Base-by-base conservation (phyloP, 2,888 invertebrate genomes). In the Lasioglossum vierecki region DNA sequence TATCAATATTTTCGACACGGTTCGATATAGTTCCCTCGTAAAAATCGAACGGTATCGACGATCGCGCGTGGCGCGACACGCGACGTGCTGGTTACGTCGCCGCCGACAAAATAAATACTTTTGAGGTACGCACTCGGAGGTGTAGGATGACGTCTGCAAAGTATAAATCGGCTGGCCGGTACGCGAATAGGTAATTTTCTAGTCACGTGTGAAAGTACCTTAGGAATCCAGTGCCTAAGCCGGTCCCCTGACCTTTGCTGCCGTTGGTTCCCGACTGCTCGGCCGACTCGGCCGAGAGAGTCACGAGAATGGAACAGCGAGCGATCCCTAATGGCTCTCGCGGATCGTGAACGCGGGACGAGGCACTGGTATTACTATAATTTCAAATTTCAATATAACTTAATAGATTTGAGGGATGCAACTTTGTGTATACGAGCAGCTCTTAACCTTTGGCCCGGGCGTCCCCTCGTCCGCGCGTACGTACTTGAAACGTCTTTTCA, bases 121-220 rank as follows among this genome's bases (percentile, higher is more conserved):
- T 44, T 71, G 18, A 71, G 46, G 41, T 39, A 35, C 4, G 60
- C 1, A 22, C 11, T 39, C 49, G 41, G 9, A 74, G 71, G 49
- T 57, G 72, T 76, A 85, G 73, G 82, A 90, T 84, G 88, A 88
- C 82, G 84, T 86, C 88, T 84, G 83, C 83, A 70, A 82, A 80
- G 89, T 85, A 89, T 89, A 91, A 90, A 92, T 91, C 88, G 86
- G 73, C 68, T 79, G 74, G 22, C 63, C 77, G 53, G 87, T 90
- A 89, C 78, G 87, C 82, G 91, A 93, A 92, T 91, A 90, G 90
- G 88, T 91, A 93, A 93, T 94, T 94, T 94, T 91, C 92, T 92
- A 94, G 93, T 94, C 93, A 94, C 93, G 94, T 94, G 94, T 94
- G 94, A 94, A 94, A 94, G 94, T 94, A 92, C 92, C 92, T 91